These are phyloP conservation scores for Neoarius graeffei DNA, from an alignment of 2,113 vertebrate species.

Conservation along the genomic window DNA sequence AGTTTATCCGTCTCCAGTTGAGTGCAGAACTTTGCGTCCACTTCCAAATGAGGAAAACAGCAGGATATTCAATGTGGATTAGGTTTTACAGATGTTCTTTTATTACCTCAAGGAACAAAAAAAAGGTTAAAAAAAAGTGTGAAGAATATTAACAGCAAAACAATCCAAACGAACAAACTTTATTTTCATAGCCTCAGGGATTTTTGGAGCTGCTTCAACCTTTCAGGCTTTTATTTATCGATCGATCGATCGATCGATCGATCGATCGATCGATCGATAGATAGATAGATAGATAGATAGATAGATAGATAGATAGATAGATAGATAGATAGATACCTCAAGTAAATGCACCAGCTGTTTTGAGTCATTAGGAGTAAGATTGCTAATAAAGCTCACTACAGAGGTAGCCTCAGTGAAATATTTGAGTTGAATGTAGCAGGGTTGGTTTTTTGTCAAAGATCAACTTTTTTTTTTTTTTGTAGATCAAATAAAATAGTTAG, in stretches of 20 bases:
- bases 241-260: too few relatives aligned
- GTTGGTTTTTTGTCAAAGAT: neutral
- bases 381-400: neutral
- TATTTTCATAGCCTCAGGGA: neutral
- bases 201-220: neutral
- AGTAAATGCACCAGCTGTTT: neutral
- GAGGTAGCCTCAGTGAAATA: neutral
- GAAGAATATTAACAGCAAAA: neutral
- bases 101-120: constrained; percentile 4
- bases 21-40: neutral
- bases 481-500: too few relatives aligned
- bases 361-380: neutral
- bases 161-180: constrained; percentile 1
- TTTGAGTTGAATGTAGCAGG: neutral
- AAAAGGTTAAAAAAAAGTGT: neutral
- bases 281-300: too few relatives aligned
- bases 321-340: neutral
- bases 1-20: constrained; percentile 18
- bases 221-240: neutral
- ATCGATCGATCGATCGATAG: too few relatives aligned
- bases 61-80: constrained; percentile 7
- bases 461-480: too few relatives aligned
- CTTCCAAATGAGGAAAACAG: constrained; percentile 18
- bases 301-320: neutral
- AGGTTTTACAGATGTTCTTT: constrained; percentile 24